These are phyloP conservation scores for Abrostola triplasia DNA, from an alignment of 2,888 invertebrate genomes.

Conservation along the genomic window DNA sequence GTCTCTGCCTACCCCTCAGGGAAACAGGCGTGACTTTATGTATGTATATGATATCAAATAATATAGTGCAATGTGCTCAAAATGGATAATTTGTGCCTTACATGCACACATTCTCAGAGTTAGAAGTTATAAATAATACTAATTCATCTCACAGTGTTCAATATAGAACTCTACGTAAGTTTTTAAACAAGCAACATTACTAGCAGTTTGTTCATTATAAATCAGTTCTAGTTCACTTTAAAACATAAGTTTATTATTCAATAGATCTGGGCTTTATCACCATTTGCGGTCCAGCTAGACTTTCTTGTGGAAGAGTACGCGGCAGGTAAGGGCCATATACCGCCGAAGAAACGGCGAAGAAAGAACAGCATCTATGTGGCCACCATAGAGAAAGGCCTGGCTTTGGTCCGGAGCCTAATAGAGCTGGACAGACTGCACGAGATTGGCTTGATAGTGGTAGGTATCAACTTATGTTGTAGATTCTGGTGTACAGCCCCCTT, in stretches of 20 bases:
- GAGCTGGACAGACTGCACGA: constrained; percentile 92
- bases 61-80: too few species aligned
- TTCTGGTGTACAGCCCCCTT: neutral
- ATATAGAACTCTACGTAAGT: too few species aligned
- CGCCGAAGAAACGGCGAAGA: constrained; percentile 92
- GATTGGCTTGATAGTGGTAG: constrained; percentile 92
- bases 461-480: constrained; percentile 15
- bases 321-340: constrained; percentile 96
- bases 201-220: too few species aligned
- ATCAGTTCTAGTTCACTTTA: too few species aligned
- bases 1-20: too few species aligned
- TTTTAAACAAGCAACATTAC: too few species aligned
- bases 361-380: constrained; percentile 95
- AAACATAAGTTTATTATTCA: neutral
- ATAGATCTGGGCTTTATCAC: constrained; percentile 94
- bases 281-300: constrained; percentile 95
- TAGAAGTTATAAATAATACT: too few species aligned
- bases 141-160: too few species aligned
- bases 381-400: constrained; percentile 98
- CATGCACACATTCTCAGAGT: too few species aligned
- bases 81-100: too few species aligned
- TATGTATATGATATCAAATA: too few species aligned
- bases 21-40: too few species aligned
- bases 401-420: constrained; percentile 94
- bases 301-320: constrained; percentile 99